phyloP scores from a whole-genome alignment of 2,888 invertebrate species.

The Lasioglossum lativentre region DNA sequence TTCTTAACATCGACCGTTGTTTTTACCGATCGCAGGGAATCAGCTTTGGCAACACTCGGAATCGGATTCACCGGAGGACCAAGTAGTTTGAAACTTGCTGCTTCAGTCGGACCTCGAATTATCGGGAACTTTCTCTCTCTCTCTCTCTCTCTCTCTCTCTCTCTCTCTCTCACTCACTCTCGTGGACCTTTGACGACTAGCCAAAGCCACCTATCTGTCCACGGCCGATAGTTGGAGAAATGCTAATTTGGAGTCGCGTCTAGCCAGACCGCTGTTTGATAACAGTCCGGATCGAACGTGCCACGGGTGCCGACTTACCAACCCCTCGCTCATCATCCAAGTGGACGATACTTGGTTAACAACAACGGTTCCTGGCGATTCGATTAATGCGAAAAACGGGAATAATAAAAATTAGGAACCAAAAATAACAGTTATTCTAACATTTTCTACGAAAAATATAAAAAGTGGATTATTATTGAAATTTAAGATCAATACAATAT shows the following conservation, averaged over 20 bases:
- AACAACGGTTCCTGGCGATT: neutral
- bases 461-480: too few species aligned
- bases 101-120: constrained; percentile 30
- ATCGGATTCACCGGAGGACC: neutral
- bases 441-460: too few species aligned
- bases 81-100: constrained; percentile 40
- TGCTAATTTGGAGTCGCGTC: constrained; percentile 36
- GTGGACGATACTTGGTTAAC: neutral
- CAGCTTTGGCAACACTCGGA: neutral
- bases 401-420: neutral
- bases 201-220: constrained; percentile 20
- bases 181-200: constrained; percentile 17
- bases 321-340: neutral
- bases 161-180: neutral
- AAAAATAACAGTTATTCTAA: too few species aligned
- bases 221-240: constrained; percentile 35
- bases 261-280: neutral
- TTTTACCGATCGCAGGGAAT: constrained; percentile 9
- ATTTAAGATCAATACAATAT: too few species aligned
- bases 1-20: neutral
- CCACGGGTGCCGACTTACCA: neutral
- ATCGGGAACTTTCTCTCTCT: constrained; percentile 8
- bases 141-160: too few species aligned
- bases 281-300: constrained; percentile 2
- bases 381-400: neutral